A percentile compares a stretch with the other conserved stretches of the same genome.
Conservation (phyloP, 2,113 vertebrate genomes). For the Mus spicilegus region DNA sequence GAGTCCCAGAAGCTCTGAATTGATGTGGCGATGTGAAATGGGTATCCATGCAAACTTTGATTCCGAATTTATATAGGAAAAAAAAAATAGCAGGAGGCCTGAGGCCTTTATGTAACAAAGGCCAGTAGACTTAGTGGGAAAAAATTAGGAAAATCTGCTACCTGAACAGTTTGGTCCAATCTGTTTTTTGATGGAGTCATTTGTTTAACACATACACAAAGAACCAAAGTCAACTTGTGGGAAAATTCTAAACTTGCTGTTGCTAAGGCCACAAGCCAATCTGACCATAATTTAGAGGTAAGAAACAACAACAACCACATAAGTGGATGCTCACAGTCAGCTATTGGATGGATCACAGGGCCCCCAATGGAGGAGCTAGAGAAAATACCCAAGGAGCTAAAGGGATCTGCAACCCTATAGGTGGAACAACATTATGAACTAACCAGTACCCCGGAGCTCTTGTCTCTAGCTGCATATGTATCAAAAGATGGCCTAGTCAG, state of each 20-base stretch:
- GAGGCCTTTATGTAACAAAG: too few relatives aligned
- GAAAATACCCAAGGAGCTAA: too few relatives aligned
- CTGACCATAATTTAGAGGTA: neutral
- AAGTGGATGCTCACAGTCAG: too few relatives aligned
- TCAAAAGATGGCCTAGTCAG: too few relatives aligned
- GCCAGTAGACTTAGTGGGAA: neutral
- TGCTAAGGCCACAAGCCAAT: neutral
- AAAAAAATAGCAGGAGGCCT: neutral
- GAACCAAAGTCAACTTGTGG: neutral
- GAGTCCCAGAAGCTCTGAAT: neutral
- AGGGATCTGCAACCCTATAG: too few relatives aligned
- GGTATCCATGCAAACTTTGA: neutral
- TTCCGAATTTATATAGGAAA: neutral
- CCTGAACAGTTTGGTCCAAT: neutral
- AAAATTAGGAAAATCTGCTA: neutral
- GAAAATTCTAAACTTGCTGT: neutral
- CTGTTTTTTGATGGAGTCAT: neutral
- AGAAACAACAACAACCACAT: neutral
- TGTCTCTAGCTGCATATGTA: too few relatives aligned
- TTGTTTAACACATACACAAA: neutral
- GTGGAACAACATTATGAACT: too few relatives aligned
- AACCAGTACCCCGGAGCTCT: too few relatives aligned
- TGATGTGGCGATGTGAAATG: neutral
- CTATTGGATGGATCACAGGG: too few relatives aligned
- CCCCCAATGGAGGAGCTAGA: too few relatives aligned